Percentiles rank a stretch among this genome's conserved stretches.
Evolutionary conservation across 2,888 invertebrate species (phyloP).

Genomic region (Chaetoderma sp.): DNA sequence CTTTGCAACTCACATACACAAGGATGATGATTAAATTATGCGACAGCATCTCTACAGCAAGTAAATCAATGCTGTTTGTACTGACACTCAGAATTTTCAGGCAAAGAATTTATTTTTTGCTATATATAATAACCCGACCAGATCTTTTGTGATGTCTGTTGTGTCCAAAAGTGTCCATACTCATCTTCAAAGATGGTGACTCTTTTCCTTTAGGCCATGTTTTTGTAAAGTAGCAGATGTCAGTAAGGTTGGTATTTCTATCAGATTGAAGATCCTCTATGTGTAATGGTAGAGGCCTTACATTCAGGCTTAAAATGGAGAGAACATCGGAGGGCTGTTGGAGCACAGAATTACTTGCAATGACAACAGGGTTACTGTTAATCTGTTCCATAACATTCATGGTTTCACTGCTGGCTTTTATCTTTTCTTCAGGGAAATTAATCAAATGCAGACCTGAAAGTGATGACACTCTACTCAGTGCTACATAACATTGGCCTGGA

Average conservation of each 20-base stretch:
- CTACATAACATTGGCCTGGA: slow-evolving; percentile 17
- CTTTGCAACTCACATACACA: too few species aligned
- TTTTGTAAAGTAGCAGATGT: background rate
- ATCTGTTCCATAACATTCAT: background rate
- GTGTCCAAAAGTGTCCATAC: too few species aligned
- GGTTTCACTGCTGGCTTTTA: background rate
- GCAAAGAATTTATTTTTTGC: too few species aligned
- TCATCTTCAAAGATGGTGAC: background rate
- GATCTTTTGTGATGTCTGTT: too few species aligned
- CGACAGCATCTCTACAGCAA: too few species aligned
- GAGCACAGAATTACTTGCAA: too few species aligned
- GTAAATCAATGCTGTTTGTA: too few species aligned
- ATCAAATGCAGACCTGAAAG: slow-evolving; percentile 15
- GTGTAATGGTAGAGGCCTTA: background rate
- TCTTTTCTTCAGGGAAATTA: background rate
- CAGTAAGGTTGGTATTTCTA: background rate
- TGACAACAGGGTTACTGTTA: background rate
- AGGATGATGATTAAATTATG: too few species aligned
- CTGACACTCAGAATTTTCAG: too few species aligned
- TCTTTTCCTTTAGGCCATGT: background rate
- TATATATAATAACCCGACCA: too few species aligned
- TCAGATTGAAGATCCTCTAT: background rate
- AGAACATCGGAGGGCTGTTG: too few species aligned
- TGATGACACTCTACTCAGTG: slow-evolving; percentile 16
- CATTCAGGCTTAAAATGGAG: background rate